Evolutionary conservation across 2,797 vertebrate genomes (phyloP), one percentile per base, ranked within the genome.

Genomic region (Sciurus carolinensis): DNA sequence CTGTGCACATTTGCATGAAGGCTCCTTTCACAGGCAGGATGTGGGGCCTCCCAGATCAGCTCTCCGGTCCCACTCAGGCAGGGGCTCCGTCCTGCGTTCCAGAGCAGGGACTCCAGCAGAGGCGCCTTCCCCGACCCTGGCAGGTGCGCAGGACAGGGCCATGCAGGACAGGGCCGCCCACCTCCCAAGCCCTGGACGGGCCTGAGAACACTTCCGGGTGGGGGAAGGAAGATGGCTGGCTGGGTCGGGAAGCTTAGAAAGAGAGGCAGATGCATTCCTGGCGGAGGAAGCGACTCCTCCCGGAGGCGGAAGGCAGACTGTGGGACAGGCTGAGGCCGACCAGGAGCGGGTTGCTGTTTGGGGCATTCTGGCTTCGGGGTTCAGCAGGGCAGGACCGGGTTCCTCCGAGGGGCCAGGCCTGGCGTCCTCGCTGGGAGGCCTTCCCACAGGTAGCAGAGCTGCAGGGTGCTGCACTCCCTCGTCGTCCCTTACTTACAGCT

Each of bases 1-100:
- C 73, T 18, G 8, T 22, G 30, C 7, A 36, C 36, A 95, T 95
- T 95, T 96, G 93, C 97, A 92, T 96, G 90, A 85, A 57, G 36
- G 1, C 30, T 57, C 30, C 82, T 93, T 87, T 12, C 91, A 75
- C 30, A 83, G 90, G 91, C 96, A 96, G 97, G 93, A 97, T 94
- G 93, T 97, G 84, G 95, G 91, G 72, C 90, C 67, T 72, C 17
- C 39, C 47, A 20, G 12, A 6, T 20, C 47, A 1, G 24, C 47
- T 67, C 87, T 75, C 13, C 76, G 69, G 20, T 11, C 59, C 0
- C 59, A 62, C 42, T 86, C 42, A 36, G 71, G 77, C 26, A 10
- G 36, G 39, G 73, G 33, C 1, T 36, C 86, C 36, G 39, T 57
- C 62, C 28, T 73, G 28, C 5, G 6, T 24, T 47, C 17, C 33